Conservation (phyloP, 2,113 vertebrate genomes). For the Rhinogobius similis region DNA sequence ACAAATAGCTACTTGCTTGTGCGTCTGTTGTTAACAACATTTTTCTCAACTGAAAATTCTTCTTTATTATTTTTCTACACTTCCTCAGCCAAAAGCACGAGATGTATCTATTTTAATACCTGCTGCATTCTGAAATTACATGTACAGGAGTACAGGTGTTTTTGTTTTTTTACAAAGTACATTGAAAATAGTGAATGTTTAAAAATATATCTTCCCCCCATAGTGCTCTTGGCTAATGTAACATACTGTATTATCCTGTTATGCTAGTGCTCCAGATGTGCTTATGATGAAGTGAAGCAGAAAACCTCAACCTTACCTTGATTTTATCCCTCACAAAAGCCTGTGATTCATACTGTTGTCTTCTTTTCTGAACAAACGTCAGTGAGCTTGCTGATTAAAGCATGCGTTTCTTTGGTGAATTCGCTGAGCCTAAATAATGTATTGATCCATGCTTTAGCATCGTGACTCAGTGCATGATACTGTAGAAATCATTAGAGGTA, state of each 20-base stretch:
- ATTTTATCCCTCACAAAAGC: not conserved
- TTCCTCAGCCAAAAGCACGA: not conserved
- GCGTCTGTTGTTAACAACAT: too few species aligned
- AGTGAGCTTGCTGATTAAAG: slow-evolving; percentile 31
- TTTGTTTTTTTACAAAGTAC: too few species aligned
- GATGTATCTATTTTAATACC: too few species aligned
- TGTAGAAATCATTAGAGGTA: slow-evolving; percentile 22
- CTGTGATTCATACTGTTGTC: not conserved
- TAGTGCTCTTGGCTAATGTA: too few species aligned
- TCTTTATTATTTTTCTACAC: not conserved
- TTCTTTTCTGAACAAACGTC: not conserved
- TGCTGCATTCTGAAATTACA: too few species aligned
- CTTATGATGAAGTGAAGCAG: not conserved
- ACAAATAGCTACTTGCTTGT: not conserved
- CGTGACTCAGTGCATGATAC: slow-evolving; percentile 30
- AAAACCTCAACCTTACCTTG: not conserved
- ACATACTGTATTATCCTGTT: too few species aligned
- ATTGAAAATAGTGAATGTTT: too few species aligned
- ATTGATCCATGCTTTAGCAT: slow-evolving; percentile 32
- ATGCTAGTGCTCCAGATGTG: not conserved
- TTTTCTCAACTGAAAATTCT: too few species aligned
- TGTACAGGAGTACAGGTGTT: too few species aligned
- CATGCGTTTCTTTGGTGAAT: slow-evolving; percentile 38
- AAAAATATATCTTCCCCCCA: too few species aligned
- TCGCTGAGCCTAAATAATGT: slow-evolving; percentile 19